A percentile compares a stretch with the other conserved stretches of the same genome.
Conservation (phyloP, 2,888 invertebrate genomes). For the Epirrita christyi region DNA sequence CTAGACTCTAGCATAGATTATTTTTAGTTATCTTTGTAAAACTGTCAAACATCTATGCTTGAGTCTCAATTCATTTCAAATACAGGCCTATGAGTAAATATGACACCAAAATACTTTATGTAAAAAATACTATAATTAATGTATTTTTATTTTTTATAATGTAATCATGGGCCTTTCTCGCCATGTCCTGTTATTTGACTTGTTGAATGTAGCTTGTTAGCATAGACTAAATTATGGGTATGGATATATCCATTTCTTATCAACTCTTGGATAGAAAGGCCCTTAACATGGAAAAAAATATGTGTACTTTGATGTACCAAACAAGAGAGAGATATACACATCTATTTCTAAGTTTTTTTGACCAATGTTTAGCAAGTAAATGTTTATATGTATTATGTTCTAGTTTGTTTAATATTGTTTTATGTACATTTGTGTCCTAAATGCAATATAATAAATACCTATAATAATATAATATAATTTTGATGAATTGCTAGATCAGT, state of each 20-base stretch:
- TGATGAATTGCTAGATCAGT: background rate
- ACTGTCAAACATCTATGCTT: no score
- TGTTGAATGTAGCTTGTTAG: background rate
- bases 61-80: background rate
- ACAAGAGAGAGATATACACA: no score
- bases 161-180: no score
- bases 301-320: no score
- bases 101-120: no score
- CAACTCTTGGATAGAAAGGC: background rate
- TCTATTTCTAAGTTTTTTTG: background rate
- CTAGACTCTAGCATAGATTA: no score
- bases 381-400: background rate
- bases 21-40: no score
- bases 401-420: background rate
- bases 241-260: background rate
- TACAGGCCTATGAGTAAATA: no score
- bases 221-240: background rate
- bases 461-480: conserved; percentile 1
- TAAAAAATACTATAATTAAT: no score
- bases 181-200: background rate
- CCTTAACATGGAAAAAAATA: background rate
- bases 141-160: no score
- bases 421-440: background rate
- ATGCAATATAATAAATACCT: background rate
- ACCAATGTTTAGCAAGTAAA: background rate